These are phyloP conservation scores for Eilema sororculum DNA, from an alignment of 2,888 invertebrate species.

Conservation along the genomic window DNA sequence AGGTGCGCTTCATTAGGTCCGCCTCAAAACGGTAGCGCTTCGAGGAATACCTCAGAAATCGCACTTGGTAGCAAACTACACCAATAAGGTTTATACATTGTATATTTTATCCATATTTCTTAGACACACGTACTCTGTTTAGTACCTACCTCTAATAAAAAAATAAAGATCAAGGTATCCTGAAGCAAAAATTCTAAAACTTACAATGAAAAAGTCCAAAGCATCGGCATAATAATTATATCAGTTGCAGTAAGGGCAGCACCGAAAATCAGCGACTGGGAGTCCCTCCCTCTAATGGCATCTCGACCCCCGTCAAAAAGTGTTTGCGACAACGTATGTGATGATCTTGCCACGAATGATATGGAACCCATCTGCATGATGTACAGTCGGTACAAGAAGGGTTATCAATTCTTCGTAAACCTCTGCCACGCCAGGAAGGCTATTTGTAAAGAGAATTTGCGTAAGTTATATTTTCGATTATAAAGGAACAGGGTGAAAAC, in stretches of 20 bases:
- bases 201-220: not conserved
- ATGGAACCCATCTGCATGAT: slow-evolving; percentile 78
- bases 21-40: no score
- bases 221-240: not conserved
- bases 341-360: slow-evolving; percentile 67
- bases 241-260: slow-evolving; percentile 14
- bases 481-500: not conserved
- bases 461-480: slow-evolving; percentile 52
- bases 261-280: slow-evolving; percentile 13
- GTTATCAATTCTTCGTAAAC: slow-evolving; percentile 75
- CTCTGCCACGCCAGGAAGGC: slow-evolving; percentile 75
- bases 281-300: not conserved
- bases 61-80: not conserved
- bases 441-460: slow-evolving; percentile 71
- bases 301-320: not conserved
- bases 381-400: slow-evolving; percentile 77
- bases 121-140: no score
- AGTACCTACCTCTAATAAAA: no score
- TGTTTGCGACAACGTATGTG: slow-evolving; percentile 64
- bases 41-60: no score
- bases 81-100: no score
- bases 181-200: not conserved
- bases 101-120: not conserved
- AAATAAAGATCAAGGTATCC: no score
- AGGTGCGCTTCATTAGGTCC: no score